Conservation (phyloP, 1,140 invertebrate species). For the Temnothorax longispinosus region DNA sequence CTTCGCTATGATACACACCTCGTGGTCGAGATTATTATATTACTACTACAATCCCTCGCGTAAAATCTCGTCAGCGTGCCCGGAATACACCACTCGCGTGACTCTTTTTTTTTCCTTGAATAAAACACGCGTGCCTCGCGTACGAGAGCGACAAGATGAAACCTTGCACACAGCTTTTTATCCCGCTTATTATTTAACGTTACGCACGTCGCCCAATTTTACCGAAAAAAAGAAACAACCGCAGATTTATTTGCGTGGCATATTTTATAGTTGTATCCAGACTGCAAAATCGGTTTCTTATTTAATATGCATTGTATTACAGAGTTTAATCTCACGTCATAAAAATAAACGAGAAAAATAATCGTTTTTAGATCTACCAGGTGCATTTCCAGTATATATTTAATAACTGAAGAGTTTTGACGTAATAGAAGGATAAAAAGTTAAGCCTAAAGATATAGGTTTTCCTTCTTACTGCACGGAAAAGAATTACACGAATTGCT, state of each 20-base stretch:
- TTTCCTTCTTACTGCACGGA: background rate
- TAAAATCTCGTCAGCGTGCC: slow-evolving; percentile 48
- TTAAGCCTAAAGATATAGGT: background rate
- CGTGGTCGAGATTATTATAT: slow-evolving; percentile 64
- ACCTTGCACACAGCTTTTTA: slow-evolving; percentile 42
- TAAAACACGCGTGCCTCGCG: slow-evolving; percentile 48
- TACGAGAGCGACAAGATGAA: slow-evolving; percentile 51
- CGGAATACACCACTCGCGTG: slow-evolving; percentile 34
- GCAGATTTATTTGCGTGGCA: background rate
- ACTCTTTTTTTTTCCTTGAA: slow-evolving; percentile 11
- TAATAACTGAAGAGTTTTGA: background rate
- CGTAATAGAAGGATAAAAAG: background rate
- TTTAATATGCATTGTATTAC: slow-evolving; percentile 6
- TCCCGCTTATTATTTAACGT: slow-evolving; percentile 31
- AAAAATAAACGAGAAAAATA: background rate
- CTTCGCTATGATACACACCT: slow-evolving; percentile 69
- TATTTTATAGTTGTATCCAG: background rate
- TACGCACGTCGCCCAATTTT: slow-evolving; percentile 20
- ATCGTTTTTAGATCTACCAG: background rate
- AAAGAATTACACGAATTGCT: background rate
- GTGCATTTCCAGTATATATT: background rate
- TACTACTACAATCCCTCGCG: slow-evolving; percentile 56
- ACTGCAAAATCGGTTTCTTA: background rate
- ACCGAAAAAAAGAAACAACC: background rate
- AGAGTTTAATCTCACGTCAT: background rate